Base-by-base conservation (phyloP, 2,797 vertebrate genomes). In the Poecilia wingei region DNA sequence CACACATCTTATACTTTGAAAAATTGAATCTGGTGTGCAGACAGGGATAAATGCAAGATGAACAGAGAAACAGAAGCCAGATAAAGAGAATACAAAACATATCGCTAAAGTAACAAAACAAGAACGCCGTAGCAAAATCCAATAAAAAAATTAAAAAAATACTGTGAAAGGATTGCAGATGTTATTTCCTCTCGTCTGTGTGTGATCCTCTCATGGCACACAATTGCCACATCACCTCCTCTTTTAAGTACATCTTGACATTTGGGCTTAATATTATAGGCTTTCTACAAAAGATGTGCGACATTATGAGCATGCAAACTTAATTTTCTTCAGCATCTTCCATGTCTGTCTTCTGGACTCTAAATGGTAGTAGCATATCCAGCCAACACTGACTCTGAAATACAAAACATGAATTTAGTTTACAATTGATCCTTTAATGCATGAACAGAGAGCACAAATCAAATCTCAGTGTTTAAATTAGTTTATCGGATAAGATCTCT, bases 181-280 rank as follows among this genome's bases (percentile, higher is more conserved):
- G 18, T 39, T 68, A 36, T 68, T 41, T 68, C 8, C 7, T 39
- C 64, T 12, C 6, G 3, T 68, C 64, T 41, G 33, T 68, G 8
- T 39, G 14, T 41, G 18, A 68, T 22, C 39, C 64, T 41, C 18
- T 39, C 61, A 39, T 39, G 18, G 8, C 13, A 39, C 16, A 64
- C 14, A 64, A 64, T 8, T 64, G 59, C 16, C 33, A 66, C 33
- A 22, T 12, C 9, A n/a, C 39, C 9, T 36, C 33, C 22, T 43
- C 36, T 69, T 69, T 69, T 25, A 66, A 66, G 33, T 66, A 43
- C 20, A 5, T 41, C 64, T 68, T 69, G 66, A 69, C 66, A 69
- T 69, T 41, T 69, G 39, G 20, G 9, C 8, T 43, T 41, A 12
- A 69, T 69, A 69, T 43, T 68, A 25, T 25, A 43, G 39, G n/a